Evolutionary conservation across 2,797 vertebrate species (phyloP).

Genomic region (Merluccius polli): DNA sequence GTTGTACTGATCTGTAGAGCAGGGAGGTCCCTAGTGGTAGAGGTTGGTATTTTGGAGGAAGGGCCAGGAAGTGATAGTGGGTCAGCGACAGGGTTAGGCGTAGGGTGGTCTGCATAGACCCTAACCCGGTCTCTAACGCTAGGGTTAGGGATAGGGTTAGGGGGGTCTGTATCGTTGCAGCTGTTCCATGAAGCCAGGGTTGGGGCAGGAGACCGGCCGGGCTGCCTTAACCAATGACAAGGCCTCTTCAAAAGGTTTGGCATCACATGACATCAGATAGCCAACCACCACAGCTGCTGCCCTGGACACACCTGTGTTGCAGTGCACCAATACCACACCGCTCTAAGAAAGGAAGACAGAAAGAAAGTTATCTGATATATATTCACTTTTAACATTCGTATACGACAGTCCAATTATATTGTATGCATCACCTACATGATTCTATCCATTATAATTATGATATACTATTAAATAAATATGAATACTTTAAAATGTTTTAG

Average conservation of each 20-base stretch:
- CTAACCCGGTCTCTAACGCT: neutral
- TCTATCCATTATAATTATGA: neutral
- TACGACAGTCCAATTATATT: neutral
- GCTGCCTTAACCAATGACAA: conserved; percentile 83
- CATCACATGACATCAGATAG: conserved; percentile 86
- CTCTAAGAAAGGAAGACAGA: conserved; percentile 64
- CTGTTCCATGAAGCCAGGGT: conserved; percentile 89
- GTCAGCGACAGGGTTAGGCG: neutral
- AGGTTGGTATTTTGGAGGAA: neutral
- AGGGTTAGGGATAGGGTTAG: neutral
- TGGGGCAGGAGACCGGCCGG: conserved; percentile 82
- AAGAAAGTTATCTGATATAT: neutral
- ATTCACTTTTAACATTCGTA: neutral
- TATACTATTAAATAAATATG: neutral
- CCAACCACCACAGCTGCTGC: conserved; percentile 84
- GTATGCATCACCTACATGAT: neutral
- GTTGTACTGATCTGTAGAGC: neutral
- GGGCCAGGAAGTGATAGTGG: neutral
- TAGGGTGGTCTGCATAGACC: neutral
- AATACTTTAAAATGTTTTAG: neutral
- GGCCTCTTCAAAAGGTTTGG: conserved; percentile 79
- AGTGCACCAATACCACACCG: conserved; percentile 89
- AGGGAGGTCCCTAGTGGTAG: neutral
- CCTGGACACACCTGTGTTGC: conserved; percentile 90
- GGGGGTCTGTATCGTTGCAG: conserved; percentile 71